Base-by-base conservation (phyloP, 2,113 vertebrate genomes). In the Amphilophus citrinellus region DNA sequence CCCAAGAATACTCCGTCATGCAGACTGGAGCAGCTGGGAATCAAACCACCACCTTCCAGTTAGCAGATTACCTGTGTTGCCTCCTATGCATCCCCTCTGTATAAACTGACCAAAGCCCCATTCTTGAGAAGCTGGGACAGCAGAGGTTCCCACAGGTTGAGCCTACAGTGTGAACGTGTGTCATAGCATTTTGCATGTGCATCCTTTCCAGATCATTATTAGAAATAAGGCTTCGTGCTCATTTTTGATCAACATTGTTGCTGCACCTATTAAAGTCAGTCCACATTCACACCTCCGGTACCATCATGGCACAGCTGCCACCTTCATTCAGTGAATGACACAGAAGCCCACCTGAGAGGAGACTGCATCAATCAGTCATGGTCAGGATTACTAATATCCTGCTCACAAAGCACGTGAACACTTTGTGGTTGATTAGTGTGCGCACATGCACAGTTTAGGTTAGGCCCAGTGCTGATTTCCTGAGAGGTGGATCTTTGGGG, bases 111-210 rank as follows among this genome's bases (percentile, higher is more conserved):
- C 37, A 9, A 10, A 42, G 10, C 39, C 39, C 10, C 39, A 39
- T 11, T 11, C 3, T 11, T 42, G 10, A 15, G n/a, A 24, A 7
- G 37, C 3, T 42, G 62, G n/a, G n/a, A 47, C 15, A 3, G 22
- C 39, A 66, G 24, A 66, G n/a, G 42, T 66, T 66, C 24, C 17
- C 63, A 0, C 22, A 10, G 63, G 24, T 66, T 27, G 17, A 47
- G 42, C 65, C 44, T 14, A 14, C 3, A 5, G 7, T 27, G 24
- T 27, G 2, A 44, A 68, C 7, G 0, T 66, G 10, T 27, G 27
- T 27, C 27, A 27, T 66, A 13, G 11, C 9, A 11, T 42, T 44
- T 14, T 44, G 42, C 10, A 11, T 44, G 11, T 44, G 10, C 42
- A 44, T 44, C 10, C 1, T 18, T 50, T 15, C 0, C 65, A 9